Evolutionary conservation across 2,113 vertebrate genomes (phyloP).

Genomic region (Rutilus rutilus): DNA sequence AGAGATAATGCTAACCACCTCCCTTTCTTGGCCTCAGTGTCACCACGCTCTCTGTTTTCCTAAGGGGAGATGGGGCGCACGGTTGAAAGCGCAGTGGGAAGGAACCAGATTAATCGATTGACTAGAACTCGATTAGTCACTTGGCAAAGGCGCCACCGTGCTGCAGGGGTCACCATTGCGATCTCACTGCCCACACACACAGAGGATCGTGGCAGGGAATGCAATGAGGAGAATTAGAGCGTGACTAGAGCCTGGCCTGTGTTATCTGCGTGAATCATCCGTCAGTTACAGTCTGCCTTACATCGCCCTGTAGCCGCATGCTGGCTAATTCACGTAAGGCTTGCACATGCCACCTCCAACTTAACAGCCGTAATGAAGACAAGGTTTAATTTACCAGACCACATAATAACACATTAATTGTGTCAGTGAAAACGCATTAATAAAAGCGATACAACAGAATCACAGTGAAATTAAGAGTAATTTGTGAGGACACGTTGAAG

Average conservation of each 20-base stretch:
- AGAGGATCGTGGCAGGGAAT: slow-evolving; percentile 71
- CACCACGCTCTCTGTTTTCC: not conserved
- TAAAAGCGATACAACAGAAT: slow-evolving; percentile 92
- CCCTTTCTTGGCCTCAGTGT: slow-evolving; percentile 6
- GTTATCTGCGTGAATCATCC: slow-evolving; percentile 56
- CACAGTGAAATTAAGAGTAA: slow-evolving; percentile 90
- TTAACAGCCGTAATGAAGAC: slow-evolving; percentile 87
- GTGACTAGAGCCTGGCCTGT: slow-evolving; percentile 63
- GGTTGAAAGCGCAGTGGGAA: slow-evolving; percentile 43
- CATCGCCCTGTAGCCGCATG: slow-evolving; percentile 57
- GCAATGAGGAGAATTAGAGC: slow-evolving; percentile 67
- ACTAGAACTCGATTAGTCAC: slow-evolving; percentile 54
- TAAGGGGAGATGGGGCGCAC: not conserved
- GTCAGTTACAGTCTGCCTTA: slow-evolving; percentile 48
- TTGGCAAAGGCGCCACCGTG: slow-evolving; percentile 30
- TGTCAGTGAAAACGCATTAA: slow-evolving; percentile 94
- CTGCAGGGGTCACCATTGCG: slow-evolving; percentile 42
- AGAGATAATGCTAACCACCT: not conserved
- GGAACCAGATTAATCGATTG: slow-evolving; percentile 57
- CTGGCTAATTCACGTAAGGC: slow-evolving; percentile 91
- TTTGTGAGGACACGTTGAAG: slow-evolving; percentile 84
- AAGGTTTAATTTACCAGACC: slow-evolving; percentile 85
- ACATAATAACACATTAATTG: slow-evolving; percentile 97
- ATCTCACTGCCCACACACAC: slow-evolving; percentile 46
- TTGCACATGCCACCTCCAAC: slow-evolving; percentile 88